Evolutionary conservation across 2,888 invertebrate species (phyloP).

Genomic region (Macaria liturata): DNA sequence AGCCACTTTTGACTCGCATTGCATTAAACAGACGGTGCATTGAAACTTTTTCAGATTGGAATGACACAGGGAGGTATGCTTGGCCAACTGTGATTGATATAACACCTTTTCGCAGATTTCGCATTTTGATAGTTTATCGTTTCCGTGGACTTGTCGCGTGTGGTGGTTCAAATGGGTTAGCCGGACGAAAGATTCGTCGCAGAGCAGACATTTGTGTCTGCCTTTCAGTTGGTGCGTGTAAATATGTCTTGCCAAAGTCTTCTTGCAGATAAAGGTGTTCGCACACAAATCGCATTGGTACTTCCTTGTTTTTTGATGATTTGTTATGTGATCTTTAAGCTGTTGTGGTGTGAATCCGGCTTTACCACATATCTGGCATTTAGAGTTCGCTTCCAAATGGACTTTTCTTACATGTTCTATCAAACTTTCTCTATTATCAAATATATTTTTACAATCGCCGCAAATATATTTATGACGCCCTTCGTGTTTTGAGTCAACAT

Average conservation of each 20-base stretch:
- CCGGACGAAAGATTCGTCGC: slow-evolving; percentile 25
- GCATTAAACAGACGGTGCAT: slow-evolving; percentile 21
- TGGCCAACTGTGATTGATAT: slow-evolving; percentile 10
- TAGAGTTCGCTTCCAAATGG: slow-evolving; percentile 65
- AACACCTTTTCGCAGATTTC: slow-evolving; percentile 9
- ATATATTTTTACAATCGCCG: slow-evolving; percentile 57
- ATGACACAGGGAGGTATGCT: slow-evolving; percentile 21
- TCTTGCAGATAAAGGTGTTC: slow-evolving; percentile 55
- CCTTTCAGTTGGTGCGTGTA: slow-evolving; percentile 24
- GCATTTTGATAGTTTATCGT: slow-evolving; percentile 12
- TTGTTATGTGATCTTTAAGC: slow-evolving; percentile 54
- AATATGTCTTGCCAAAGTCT: slow-evolving; percentile 59
- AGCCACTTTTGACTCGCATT: slow-evolving; percentile 20
- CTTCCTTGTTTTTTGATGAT: slow-evolving; percentile 53
- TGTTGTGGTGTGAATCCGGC: slow-evolving; percentile 49
- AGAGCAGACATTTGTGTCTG: slow-evolving; percentile 23
- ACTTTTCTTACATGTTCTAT: slow-evolving; percentile 58
- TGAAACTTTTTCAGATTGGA: slow-evolving; percentile 16
- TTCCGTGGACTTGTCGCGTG: slow-evolving; percentile 22
- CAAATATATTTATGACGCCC: slow-evolving; percentile 50
- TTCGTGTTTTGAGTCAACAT: slow-evolving; percentile 58
- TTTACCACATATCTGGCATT: slow-evolving; percentile 70
- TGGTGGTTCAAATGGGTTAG: slow-evolving; percentile 19
- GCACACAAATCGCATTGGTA: slow-evolving; percentile 60
- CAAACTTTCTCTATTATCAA: slow-evolving; percentile 35